A percentile compares a stretch with the other conserved stretches of the same genome.
Conservation (phyloP, 2,113 vertebrate genomes). For the Neogale vison region DNA sequence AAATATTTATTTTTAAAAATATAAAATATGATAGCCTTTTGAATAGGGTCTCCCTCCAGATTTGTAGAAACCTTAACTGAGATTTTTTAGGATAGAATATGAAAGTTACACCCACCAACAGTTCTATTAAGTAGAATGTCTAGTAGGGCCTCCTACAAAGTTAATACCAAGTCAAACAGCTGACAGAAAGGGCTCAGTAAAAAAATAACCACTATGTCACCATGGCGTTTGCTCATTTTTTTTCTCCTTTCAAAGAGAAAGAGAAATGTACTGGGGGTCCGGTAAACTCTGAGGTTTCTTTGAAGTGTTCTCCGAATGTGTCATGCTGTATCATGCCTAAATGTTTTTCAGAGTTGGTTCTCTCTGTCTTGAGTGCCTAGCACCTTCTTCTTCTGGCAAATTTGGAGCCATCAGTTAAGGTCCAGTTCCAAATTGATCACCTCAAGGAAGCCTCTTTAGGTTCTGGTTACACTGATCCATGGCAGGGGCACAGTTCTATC, state of each 20-base stretch:
- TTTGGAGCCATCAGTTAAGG: not conserved
- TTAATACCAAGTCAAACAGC: not conserved
- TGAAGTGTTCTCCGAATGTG: no score
- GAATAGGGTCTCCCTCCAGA: not conserved
- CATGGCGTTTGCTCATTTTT: not conserved
- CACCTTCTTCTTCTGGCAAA: not conserved
- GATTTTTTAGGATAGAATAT: not conserved
- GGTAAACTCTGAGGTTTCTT: not conserved
- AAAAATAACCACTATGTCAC: not conserved
- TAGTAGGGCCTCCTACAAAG: not conserved
- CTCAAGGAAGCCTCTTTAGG: not conserved
- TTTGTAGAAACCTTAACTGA: not conserved
- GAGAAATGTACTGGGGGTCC: not conserved
- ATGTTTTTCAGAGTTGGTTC: not conserved
- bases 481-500: not conserved
- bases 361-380: not conserved
- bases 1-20: constrained; percentile 2
- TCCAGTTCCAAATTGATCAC: not conserved
- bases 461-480: not conserved
- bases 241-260: not conserved
- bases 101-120: not conserved
- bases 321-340: no score
- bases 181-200: not conserved
- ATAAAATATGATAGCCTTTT: not conserved
- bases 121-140: not conserved